Conservation (phyloP, 1,140 invertebrate genomes). For the Drosophila ohnishii region DNA sequence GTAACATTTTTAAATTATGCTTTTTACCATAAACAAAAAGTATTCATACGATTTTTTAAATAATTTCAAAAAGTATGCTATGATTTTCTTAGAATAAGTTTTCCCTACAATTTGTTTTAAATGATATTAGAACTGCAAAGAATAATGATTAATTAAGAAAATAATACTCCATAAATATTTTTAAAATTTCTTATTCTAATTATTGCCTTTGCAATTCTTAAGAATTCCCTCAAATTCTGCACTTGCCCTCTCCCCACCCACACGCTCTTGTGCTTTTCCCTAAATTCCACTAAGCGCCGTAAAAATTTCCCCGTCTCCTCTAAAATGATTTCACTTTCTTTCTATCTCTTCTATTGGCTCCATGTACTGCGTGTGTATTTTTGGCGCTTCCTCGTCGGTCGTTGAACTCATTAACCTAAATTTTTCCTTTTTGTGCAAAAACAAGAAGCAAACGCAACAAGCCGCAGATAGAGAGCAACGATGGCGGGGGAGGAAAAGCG, state of each 20-base stretch:
- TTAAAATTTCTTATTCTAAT: too few species aligned
- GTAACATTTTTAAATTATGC: too few species aligned
- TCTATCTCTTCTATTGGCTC: conserved; percentile 53
- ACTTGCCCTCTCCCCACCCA: conserved; percentile 9
- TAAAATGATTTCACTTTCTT: conserved; percentile 62
- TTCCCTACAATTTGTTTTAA: too few species aligned
- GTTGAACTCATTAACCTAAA: conserved; percentile 79
- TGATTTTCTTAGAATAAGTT: too few species aligned
- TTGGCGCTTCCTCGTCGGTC: conserved; percentile 66
- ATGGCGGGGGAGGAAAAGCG: background rate
- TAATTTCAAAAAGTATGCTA: background rate
- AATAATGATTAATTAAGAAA: background rate
- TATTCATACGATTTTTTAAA: too few species aligned
- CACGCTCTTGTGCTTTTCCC: background rate
- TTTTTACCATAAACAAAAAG: too few species aligned
- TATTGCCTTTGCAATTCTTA: background rate
- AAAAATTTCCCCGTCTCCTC: conserved; percentile 2
- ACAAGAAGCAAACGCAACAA: conserved; percentile 45
- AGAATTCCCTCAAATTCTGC: background rate
- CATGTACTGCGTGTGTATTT: conserved; percentile 41
- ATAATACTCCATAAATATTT: too few species aligned
- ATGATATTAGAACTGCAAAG: too few species aligned
- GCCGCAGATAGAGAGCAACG: background rate
- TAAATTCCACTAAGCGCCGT: background rate
- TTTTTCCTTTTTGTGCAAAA: conserved; percentile 58